Evolutionary conservation across 1,140 invertebrate species (phyloP).

Genomic region (Andricus grossulariae): DNA sequence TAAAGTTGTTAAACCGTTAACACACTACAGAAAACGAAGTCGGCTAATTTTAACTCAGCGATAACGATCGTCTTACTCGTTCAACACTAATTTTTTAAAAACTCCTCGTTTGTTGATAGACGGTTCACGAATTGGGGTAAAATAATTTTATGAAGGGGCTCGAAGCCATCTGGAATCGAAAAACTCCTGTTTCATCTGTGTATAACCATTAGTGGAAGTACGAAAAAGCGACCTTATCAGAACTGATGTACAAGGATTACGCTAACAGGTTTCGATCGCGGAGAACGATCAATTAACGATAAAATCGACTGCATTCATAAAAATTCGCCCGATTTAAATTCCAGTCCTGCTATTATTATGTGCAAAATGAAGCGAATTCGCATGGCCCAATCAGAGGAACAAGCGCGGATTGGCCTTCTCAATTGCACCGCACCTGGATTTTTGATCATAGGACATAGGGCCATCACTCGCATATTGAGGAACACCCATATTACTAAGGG

Average conservation of each 20-base stretch:
- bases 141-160: constrained; percentile 2
- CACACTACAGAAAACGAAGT: neutral
- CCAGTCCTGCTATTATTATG: neutral
- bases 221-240: constrained; percentile 7
- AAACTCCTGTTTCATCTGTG: neutral
- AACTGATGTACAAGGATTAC: constrained; percentile 19
- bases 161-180: constrained; percentile 11
- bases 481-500: constrained; percentile 18
- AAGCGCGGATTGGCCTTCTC: constrained; percentile 42
- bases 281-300: constrained; percentile 22
- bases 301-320: constrained; percentile 23
- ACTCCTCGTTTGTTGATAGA: neutral
- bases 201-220: neutral
- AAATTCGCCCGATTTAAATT: neutral
- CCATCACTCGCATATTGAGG: constrained; percentile 7
- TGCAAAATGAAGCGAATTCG: constrained; percentile 23
- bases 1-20: constrained; percentile 18
- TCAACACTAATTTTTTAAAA: constrained; percentile 11
- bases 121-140: neutral
- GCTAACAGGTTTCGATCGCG: constrained; percentile 22
- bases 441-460: neutral
- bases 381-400: constrained; percentile 49
- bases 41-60: neutral
- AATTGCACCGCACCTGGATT: constrained; percentile 52
- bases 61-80: constrained; percentile 12